Conservation (phyloP, 2,888 invertebrate genomes). For the Sylvicola cinctus region DNA sequence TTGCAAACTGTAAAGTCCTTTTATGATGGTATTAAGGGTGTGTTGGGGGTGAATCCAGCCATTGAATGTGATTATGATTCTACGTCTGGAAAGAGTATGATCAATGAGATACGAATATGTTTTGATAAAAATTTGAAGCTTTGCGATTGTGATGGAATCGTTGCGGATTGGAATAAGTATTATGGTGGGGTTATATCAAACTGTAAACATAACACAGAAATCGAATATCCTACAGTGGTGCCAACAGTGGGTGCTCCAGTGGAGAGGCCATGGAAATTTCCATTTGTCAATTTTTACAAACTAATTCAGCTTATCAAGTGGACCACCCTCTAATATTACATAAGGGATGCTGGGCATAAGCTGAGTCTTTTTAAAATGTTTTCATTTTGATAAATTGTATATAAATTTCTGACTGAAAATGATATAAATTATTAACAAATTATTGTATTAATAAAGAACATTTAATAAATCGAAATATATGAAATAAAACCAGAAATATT, state of each 20-base stretch:
- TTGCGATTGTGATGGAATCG: conserved; percentile 47
- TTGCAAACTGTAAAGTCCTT: conserved; percentile 7
- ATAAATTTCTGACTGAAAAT: no score
- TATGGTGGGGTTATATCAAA: conserved; percentile 32
- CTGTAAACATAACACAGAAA: conserved; percentile 30
- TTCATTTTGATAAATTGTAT: no score
- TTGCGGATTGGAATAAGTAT: conserved; percentile 14
- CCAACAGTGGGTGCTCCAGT: no score
- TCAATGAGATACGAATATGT: conserved; percentile 55
- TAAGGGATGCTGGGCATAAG: no score
- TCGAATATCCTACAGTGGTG: conserved; percentile 34
- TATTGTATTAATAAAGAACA: no score
- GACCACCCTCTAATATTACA: conserved; percentile 39
- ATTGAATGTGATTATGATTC: conserved; percentile 42
- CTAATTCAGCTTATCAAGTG: conserved; percentile 36
- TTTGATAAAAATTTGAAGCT: conserved; percentile 42
- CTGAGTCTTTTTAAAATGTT: no score
- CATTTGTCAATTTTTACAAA: conserved; percentile 32
- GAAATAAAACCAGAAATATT: no score
- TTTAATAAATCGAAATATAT: no score
- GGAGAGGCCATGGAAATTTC: conserved; percentile 25
- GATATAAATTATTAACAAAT: no score
- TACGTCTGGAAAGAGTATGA: conserved; percentile 31
- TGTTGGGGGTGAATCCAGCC: conserved; percentile 35
- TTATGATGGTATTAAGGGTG: conserved; percentile 20